Evolutionary conservation across 1,140 invertebrate species (phyloP).

Genomic region (Plectus sambesii): DNA sequence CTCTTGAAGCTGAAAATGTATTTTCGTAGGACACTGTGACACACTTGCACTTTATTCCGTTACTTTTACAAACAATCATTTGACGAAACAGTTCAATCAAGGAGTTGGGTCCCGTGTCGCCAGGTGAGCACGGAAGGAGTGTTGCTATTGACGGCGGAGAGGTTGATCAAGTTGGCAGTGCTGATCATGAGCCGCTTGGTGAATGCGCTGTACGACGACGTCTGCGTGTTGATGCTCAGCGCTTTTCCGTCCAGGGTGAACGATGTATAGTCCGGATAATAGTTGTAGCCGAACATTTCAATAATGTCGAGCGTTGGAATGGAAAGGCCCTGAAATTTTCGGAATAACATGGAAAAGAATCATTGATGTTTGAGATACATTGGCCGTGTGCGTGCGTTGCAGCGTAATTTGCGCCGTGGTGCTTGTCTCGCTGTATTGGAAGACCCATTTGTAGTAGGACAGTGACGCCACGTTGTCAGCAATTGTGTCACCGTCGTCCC

Average conservation of each 20-base stretch:
- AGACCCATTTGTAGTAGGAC: constrained; percentile 8
- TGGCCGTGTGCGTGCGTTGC: constrained; percentile 2
- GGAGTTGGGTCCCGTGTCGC: too few relatives aligned
- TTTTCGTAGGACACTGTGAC: too few relatives aligned
- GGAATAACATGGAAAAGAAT: not conserved
- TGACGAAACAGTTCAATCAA: too few relatives aligned
- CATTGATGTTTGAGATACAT: not conserved
- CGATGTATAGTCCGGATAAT: constrained; percentile 12
- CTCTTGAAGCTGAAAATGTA: too few relatives aligned
- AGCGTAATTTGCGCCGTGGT: constrained; percentile 5
- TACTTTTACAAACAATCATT: too few relatives aligned
- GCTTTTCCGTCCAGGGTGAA: constrained; percentile 18
- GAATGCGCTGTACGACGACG: constrained; percentile 15
- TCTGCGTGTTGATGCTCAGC: constrained; percentile 17
- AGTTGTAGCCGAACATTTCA: constrained; percentile 22
- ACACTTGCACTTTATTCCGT: too few relatives aligned
- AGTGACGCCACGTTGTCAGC: constrained; percentile 16
- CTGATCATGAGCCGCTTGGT: constrained; percentile 17
- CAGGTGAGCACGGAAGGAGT: too few relatives aligned
- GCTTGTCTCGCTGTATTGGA: constrained; percentile 7
- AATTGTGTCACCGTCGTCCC: constrained; percentile 61
- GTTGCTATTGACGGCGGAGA: too few relatives aligned
- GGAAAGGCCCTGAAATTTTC: constrained; percentile 1
- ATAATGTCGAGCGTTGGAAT: constrained; percentile 17
- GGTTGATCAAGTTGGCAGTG: too few relatives aligned